These are phyloP conservation scores for Temnothorax unifasciatus DNA, from an alignment of 2,888 invertebrate genomes.

Conservation along the genomic window DNA sequence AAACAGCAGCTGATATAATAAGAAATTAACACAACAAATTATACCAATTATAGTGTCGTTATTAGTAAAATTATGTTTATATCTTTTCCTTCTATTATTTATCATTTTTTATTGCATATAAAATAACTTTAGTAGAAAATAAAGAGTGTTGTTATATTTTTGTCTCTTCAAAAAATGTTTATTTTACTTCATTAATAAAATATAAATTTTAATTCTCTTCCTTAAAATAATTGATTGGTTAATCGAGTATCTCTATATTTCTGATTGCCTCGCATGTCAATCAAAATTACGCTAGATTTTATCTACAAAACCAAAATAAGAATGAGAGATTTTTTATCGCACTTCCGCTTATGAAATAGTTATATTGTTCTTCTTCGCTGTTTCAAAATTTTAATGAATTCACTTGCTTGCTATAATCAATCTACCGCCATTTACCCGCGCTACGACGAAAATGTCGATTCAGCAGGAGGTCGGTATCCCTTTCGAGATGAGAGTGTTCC, in stretches of 20 bases:
- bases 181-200: constrained; percentile 2
- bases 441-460: constrained; percentile 58
- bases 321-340: constrained; percentile 31
- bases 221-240: background rate
- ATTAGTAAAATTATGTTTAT: no score
- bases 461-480: constrained; percentile 25
- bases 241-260: background rate
- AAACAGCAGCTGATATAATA: background rate
- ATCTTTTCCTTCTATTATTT: no score
- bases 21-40: background rate
- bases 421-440: constrained; percentile 52
- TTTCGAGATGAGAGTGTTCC: constrained; percentile 18
- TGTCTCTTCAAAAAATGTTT: background rate
- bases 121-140: background rate
- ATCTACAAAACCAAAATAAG: background rate
- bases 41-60: background rate
- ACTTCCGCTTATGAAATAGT: constrained; percentile 66
- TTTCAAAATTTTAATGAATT: constrained; percentile 66
- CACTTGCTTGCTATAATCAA: constrained; percentile 58
- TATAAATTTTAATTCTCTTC: background rate
- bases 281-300: background rate
- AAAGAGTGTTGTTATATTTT: background rate
- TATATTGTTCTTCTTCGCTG: constrained; percentile 41
- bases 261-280: background rate
- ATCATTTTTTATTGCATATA: no score